Percentiles rank a stretch among this genome's conserved stretches.
phyloP scores from a whole-genome alignment of 2,888 invertebrate species.

The Reticulitermes lucifugus region DNA sequence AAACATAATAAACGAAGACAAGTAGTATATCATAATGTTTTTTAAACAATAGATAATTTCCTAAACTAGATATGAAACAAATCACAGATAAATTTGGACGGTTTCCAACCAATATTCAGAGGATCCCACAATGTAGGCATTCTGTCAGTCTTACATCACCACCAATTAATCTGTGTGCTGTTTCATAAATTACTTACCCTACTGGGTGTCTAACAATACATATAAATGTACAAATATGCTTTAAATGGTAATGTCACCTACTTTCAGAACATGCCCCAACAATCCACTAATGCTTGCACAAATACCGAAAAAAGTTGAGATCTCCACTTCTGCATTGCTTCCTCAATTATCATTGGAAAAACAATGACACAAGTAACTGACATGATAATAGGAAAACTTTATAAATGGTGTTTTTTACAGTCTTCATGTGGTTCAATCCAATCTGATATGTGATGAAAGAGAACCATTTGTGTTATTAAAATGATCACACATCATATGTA shows the following conservation, averaged over 20 bases:
- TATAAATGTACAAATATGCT: neutral
- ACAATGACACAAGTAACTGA: no score
- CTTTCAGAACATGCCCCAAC: neutral
- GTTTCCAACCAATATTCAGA: neutral
- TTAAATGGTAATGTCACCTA: neutral
- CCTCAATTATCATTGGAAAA: no score
- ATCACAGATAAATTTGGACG: neutral
- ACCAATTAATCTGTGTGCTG: neutral
- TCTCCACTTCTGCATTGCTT: neutral
- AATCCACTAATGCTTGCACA: neutral
- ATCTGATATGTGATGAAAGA: no score
- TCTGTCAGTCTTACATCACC: neutral
- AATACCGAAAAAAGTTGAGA: neutral
- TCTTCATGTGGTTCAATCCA: no score
- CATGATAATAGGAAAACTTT: no score
- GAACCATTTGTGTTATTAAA: no score
- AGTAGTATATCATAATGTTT: neutral
- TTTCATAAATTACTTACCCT: constrained; percentile 12
- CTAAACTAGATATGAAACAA: constrained; percentile 7
- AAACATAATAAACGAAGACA: constrained; percentile 17
- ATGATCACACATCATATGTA: no score
- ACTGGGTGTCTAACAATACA: neutral
- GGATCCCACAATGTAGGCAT: neutral
- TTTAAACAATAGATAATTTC: constrained; percentile 7
- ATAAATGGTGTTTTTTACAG: no score